Conservation (phyloP, 2,888 invertebrate species). For the Hyposoter didymator region DNA sequence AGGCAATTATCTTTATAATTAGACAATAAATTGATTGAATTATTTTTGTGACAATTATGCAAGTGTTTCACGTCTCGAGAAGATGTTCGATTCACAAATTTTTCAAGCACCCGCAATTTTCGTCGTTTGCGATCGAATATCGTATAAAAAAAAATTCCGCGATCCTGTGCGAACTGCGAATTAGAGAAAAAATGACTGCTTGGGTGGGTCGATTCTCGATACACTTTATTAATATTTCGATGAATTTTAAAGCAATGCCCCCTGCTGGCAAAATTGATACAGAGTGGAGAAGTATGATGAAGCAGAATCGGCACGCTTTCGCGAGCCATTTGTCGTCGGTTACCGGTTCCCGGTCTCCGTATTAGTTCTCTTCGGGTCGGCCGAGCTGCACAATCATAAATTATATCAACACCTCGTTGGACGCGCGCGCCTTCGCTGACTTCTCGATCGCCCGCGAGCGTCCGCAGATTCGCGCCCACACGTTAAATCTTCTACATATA, state of each 20-base stretch:
- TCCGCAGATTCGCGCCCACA: constrained; percentile 69
- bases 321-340: constrained; percentile 64
- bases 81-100: neutral
- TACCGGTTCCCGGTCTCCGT: constrained; percentile 66
- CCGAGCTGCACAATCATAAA: constrained; percentile 76
- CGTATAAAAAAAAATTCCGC: no score
- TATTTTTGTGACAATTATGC: neutral
- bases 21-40: neutral
- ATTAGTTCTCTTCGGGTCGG: constrained; percentile 63
- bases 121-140: neutral
- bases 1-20: neutral
- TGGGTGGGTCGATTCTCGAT: constrained; percentile 36
- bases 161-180: neutral
- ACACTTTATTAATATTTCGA: constrained; percentile 26
- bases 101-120: neutral
- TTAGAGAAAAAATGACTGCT: neutral
- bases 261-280: constrained; percentile 53
- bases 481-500: constrained; percentile 60
- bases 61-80: neutral
- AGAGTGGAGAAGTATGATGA: constrained; percentile 16
- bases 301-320: constrained; percentile 60
- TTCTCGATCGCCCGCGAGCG: constrained; percentile 68
- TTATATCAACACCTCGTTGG: constrained; percentile 81
- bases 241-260: constrained; percentile 28
- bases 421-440: constrained; percentile 64